These are phyloP conservation scores for Xenus cinereus DNA, from an alignment of 2,113 vertebrate species.

Conservation along the genomic window DNA sequence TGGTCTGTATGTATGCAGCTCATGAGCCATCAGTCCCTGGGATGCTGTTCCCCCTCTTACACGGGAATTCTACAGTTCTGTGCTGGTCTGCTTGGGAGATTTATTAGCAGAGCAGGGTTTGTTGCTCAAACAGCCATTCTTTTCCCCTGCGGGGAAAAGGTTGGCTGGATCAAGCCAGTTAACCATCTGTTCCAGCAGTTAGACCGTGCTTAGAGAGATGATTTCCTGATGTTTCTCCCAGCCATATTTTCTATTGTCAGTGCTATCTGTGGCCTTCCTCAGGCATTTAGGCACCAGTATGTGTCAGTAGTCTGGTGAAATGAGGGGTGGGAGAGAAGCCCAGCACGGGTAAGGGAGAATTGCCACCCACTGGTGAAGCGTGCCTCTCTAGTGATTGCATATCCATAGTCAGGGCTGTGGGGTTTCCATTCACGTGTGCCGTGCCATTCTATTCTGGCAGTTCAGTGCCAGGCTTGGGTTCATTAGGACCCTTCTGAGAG, in stretches of 20 bases:
- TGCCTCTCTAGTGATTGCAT: background rate
- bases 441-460: background rate
- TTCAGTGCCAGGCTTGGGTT: background rate
- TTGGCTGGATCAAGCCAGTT: background rate
- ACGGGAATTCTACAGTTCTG: background rate
- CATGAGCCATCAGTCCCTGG: background rate
- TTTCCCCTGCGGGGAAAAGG: background rate
- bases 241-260: accelerated
- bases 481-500: background rate
- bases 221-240: background rate
- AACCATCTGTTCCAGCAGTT: background rate
- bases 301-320: background rate
- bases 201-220: background rate
- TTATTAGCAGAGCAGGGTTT: background rate
- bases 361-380: background rate
- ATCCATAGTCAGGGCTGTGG: background rate
- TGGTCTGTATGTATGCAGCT: background rate
- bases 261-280: background rate
- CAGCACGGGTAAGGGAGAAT: accelerated
- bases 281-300: background rate
- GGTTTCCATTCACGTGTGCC: background rate
- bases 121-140: background rate
- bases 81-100: background rate
- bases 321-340: background rate
- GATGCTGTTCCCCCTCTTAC: background rate